Base-by-base conservation (phyloP, 2,113 vertebrate genomes). In the Hiodon tergisus region DNA sequence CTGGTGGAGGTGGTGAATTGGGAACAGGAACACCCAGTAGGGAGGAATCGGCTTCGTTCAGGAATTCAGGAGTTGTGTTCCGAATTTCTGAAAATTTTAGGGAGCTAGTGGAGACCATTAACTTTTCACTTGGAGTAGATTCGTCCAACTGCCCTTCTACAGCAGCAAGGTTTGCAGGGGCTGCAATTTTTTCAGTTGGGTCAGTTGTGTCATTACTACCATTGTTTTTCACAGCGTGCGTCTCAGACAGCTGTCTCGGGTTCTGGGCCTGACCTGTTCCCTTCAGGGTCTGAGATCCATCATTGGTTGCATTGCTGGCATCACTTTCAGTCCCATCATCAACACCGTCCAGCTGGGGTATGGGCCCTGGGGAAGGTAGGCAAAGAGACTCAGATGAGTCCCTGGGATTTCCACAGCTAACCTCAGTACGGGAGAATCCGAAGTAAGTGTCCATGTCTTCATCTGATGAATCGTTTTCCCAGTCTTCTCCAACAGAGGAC, bases 301-400 rank as follows among this genome's bases (percentile, higher is more conserved):
- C 82, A 0, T 80, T 82, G 0, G 72, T 76, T 48, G 74, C 78
- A 72, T 88, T 89, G 0, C 81, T 83, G n/a, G 80, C 81, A 8
- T 94, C 93, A 0, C 93, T 93, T 77, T 95, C 94, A 0, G 93
- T 93, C 53, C 92, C 92, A 0, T 94, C 92, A 0, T 96, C 94
- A 0, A 93, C 93, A 2, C 95, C 95, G 0, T 97, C 95, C 67
- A 97, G 84, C 83, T 97, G 95, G 3, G 92, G 86, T 55, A 96
- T 87, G 1, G 90, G 79, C 61, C 86, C 83, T 0, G 90, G 11
- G 11, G 83, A 78, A 67, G 85, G 80, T 83, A 46, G 69, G 80
- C 66, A 16, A 81, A 31, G 83, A 61, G 84, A 14, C 2, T 80
- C 16, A 1, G 81, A 75, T 0, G 87, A 79, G 76, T 86, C 80